Conservation (phyloP, 1,140 invertebrate species). For the Helicoverpa armigera region DNA sequence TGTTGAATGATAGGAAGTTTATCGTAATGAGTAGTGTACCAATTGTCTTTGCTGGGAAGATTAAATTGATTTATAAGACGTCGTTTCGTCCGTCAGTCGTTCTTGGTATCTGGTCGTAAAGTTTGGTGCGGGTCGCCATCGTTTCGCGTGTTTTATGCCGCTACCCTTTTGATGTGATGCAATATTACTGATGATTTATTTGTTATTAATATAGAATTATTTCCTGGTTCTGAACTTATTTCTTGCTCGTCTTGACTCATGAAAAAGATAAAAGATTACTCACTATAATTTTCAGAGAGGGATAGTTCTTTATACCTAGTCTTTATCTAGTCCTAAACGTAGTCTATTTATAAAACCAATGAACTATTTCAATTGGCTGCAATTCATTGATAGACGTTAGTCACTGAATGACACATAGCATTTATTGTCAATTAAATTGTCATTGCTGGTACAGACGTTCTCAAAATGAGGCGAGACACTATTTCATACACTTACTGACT, state of each 20-base stretch:
- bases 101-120: constrained; percentile 66
- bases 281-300: neutral
- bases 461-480: neutral
- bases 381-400: constrained; percentile 1
- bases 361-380: constrained; percentile 4
- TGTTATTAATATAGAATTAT: constrained; percentile 33
- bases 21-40: constrained; percentile 50
- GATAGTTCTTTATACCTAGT: neutral
- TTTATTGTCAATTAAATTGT: neutral
- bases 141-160: constrained; percentile 45
- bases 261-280: neutral
- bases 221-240: constrained; percentile 30
- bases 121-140: constrained; percentile 56
- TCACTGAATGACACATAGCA: neutral
- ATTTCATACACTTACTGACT: neutral
- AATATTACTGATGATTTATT: constrained; percentile 59
- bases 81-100: constrained; percentile 60
- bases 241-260: constrained; percentile 10
- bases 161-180: constrained; percentile 57
- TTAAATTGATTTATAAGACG: constrained; percentile 73
- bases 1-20: neutral
- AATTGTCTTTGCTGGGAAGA: constrained; percentile 68
- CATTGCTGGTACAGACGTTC: neutral
- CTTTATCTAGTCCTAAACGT: constrained; percentile 1
- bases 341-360: neutral